These are phyloP conservation scores for Margarornis squamiger DNA, from an alignment of 2,797 vertebrate genomes.

Conservation along the genomic window DNA sequence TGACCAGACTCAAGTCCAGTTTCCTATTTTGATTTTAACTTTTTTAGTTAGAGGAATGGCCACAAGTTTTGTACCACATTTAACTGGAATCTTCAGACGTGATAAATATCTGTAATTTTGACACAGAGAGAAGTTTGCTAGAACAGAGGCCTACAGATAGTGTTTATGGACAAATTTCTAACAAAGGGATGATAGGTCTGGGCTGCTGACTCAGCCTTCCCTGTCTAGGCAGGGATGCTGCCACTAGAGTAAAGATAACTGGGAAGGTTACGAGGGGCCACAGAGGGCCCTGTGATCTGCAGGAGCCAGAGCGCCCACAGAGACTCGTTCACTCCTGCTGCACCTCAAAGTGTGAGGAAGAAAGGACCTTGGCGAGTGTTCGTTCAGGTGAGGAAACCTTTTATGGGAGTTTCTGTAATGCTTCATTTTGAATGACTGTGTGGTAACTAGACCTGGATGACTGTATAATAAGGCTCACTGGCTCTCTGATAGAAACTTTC, in stretches of 20 bases:
- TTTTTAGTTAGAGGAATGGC: not conserved
- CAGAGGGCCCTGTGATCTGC: conserved; percentile 58
- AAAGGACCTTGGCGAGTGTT: conserved; percentile 71
- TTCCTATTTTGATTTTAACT: not conserved
- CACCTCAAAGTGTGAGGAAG: conserved; percentile 71
- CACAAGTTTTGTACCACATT: not conserved
- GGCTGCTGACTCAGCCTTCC: conserved; percentile 58
- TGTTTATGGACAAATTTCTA: not conserved
- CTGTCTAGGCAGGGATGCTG: not conserved
- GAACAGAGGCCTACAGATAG: not conserved
- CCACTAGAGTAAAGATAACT: not conserved
- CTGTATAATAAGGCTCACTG: conserved; percentile 65
- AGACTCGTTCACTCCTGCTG: conserved; percentile 30
- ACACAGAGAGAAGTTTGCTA: not conserved
- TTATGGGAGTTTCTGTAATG: conserved; percentile 42
- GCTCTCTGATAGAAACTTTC: conserved; percentile 67
- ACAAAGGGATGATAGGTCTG: not conserved
- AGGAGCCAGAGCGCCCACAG: not conserved
- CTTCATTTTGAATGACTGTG: conserved; percentile 26
- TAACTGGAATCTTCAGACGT: not conserved
- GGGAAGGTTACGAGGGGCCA: conserved; percentile 41
- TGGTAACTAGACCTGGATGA: conserved; percentile 8
- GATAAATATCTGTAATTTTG: not conserved
- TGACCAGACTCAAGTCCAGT: not conserved
- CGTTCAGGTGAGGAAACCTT: conserved; percentile 51